Evolutionary conservation across 1,140 invertebrate species (phyloP).

Genomic region (Odontomachus brunneus): DNA sequence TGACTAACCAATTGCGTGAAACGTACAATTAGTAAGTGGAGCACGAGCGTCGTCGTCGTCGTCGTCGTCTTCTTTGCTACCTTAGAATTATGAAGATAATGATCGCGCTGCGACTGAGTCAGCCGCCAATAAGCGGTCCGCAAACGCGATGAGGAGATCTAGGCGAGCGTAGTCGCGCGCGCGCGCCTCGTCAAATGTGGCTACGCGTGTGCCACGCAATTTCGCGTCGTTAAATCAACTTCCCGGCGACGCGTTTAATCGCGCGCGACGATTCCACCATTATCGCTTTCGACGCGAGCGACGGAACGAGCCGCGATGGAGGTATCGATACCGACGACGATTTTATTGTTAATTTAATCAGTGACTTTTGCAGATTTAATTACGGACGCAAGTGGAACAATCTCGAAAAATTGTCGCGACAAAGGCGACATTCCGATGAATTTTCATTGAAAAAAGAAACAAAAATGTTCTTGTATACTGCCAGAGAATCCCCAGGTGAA

Average conservation of each 20-base stretch:
- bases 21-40: constrained; percentile 77
- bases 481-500: too few relatives aligned
- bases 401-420: too few relatives aligned
- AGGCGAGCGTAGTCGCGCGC: not conserved
- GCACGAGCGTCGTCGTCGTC: constrained; percentile 62
- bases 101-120: constrained; percentile 70
- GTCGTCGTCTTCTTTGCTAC: constrained; percentile 50
- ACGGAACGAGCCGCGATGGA: not conserved
- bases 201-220: constrained; percentile 20
- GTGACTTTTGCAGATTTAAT: not conserved
- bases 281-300: not conserved
- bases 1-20: constrained; percentile 78
- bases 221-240: constrained; percentile 30
- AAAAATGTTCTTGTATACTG: too few relatives aligned
- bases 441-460: too few relatives aligned
- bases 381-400: too few relatives aligned
- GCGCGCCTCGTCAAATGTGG: not conserved
- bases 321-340: too few relatives aligned
- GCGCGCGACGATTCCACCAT: not conserved
- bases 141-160: constrained; percentile 39
- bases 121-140: constrained; percentile 65
- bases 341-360: not conserved
- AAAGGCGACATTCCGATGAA: too few relatives aligned
- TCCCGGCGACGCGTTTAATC: constrained; percentile 29
- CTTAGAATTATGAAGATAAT: constrained; percentile 70